These are phyloP conservation scores for Lasioglossum leucozonium DNA, from an alignment of 2,888 invertebrate species.

Conservation along the genomic window DNA sequence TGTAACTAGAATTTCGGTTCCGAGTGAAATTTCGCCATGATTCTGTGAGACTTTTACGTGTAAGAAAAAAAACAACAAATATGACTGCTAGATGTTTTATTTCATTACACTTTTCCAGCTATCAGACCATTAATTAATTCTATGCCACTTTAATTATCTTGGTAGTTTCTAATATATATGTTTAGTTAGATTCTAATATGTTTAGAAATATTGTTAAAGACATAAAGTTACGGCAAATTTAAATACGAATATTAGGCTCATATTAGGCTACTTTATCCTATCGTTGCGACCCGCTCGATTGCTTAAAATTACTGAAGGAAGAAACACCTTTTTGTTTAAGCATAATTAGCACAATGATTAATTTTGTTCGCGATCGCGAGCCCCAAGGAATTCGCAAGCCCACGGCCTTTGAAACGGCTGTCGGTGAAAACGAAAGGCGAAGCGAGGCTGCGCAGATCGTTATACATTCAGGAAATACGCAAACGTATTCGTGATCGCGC, in stretches of 20 bases:
- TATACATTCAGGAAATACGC: constrained; percentile 39
- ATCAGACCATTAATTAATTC: too few relatives aligned
- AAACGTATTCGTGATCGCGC: constrained; percentile 38
- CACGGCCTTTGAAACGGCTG: background rate
- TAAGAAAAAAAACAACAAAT: background rate
- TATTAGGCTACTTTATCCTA: too few relatives aligned
- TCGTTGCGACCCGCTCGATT: too few relatives aligned
- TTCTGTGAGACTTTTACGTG: background rate
- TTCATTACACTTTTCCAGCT: too few relatives aligned
- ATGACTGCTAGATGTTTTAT: too few relatives aligned
- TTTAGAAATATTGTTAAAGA: too few relatives aligned
- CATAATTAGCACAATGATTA: background rate
- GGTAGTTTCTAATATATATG: too few relatives aligned
- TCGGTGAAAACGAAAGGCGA: background rate
- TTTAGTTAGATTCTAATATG: too few relatives aligned
- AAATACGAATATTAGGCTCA: too few relatives aligned
- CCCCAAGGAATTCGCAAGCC: background rate
- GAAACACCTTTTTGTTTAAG: background rate
- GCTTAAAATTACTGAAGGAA: too few relatives aligned
- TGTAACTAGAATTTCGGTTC: background rate
- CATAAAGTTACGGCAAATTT: too few relatives aligned
- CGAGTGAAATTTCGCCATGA: background rate
- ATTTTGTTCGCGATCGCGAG: background rate
- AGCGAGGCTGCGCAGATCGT: background rate
- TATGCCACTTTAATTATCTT: too few relatives aligned